Conservation (phyloP, 2,113 vertebrate species). For the Hippocampus comes region DNA sequence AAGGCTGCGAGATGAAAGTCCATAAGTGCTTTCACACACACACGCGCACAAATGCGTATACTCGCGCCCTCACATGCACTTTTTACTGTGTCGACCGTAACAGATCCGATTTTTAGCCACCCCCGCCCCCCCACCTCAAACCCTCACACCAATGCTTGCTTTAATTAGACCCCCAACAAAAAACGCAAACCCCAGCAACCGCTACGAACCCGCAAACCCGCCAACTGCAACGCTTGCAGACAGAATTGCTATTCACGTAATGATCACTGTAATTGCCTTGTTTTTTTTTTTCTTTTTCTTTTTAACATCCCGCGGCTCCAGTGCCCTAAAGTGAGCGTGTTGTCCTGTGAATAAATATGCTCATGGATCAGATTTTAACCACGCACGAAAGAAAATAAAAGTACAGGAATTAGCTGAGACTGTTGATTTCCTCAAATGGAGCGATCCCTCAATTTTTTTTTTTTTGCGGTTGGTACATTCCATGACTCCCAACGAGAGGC, state of each 20-base stretch:
- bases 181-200: background rate
- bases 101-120: background rate
- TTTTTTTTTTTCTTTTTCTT: slow-evolving; percentile 15
- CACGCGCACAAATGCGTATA: background rate
- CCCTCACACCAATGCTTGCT: background rate
- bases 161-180: background rate
- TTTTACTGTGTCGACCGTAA: background rate
- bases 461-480: too few relatives aligned
- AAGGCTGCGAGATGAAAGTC: slow-evolving; percentile 51
- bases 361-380: background rate
- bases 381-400: background rate
- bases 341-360: background rate
- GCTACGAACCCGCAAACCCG: background rate
- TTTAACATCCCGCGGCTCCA: background rate
- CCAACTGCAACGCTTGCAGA: background rate
- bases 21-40: slow-evolving; percentile 25
- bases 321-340: background rate
- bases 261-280: slow-evolving; percentile 33
- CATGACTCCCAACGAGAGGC: too few relatives aligned
- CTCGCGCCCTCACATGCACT: slow-evolving; percentile 7
- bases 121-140: background rate
- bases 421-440: background rate
- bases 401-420: background rate
- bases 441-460: too few relatives aligned
- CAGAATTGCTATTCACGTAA: slow-evolving; percentile 28